Evolutionary conservation across 2,888 invertebrate species (phyloP).

Genomic region (Epinotia demarniana): DNA sequence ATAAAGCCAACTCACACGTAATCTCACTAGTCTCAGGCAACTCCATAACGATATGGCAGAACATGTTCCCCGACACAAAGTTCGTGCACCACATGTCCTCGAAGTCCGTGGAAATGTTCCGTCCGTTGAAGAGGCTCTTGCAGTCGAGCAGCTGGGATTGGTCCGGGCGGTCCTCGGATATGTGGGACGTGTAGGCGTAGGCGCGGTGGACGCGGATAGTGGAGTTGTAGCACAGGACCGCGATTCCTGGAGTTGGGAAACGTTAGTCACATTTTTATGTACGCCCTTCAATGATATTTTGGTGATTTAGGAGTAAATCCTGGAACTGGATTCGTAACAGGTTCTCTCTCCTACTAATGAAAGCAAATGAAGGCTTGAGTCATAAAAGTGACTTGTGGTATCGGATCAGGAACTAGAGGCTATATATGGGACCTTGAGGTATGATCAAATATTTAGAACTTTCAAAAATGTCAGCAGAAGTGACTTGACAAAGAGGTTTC

Average conservation of each 20-base stretch:
- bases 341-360: too few species aligned
- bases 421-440: background rate
- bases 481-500: background rate
- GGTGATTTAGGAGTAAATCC: too few species aligned
- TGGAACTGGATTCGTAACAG: too few species aligned
- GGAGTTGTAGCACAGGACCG: slow-evolving; percentile 70
- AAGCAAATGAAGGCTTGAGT: too few species aligned
- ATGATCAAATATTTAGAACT: background rate
- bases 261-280: background rate
- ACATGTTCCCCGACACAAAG: slow-evolving; percentile 65
- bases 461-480: background rate
- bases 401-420: background rate
- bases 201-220: slow-evolving; percentile 64
- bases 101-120: slow-evolving; percentile 87
- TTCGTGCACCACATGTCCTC: slow-evolving; percentile 88
- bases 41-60: slow-evolving; percentile 74
- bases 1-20: slow-evolving; percentile 63
- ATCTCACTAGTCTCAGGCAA: slow-evolving; percentile 68
- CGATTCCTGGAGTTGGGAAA: slow-evolving; percentile 73
- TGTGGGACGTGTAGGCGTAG: slow-evolving; percentile 67
- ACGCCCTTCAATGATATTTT: too few species aligned
- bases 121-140: slow-evolving; percentile 86
- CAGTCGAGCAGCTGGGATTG: slow-evolving; percentile 66
- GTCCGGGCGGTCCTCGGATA: slow-evolving; percentile 60
- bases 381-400: too few species aligned